These are phyloP conservation scores for Catharus ustulatus DNA, from an alignment of 2,797 vertebrate genomes.

Conservation along the genomic window DNA sequence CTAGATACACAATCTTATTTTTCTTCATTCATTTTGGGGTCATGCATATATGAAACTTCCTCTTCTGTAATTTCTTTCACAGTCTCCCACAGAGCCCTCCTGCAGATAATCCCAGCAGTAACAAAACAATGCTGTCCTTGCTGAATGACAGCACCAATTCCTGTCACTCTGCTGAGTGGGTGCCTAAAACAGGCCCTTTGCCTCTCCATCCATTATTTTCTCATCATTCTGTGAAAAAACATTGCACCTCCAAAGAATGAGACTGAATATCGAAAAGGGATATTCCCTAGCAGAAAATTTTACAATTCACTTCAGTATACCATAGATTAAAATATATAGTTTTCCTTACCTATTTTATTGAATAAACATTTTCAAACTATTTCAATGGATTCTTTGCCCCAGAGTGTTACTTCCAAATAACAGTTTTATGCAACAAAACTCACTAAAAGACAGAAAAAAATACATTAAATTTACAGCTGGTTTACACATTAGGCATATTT, in stretches of 20 bases:
- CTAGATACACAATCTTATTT: neutral
- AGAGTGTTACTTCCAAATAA: neutral
- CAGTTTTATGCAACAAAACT: neutral
- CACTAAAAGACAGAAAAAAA: neutral
- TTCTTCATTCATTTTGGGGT: neutral
- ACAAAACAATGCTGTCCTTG: neutral
- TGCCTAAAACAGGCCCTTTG: neutral
- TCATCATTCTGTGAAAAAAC: neutral
- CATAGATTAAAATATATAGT: rapidly evolving
- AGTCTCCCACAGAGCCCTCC: neutral
- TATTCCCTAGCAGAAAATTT: neutral
- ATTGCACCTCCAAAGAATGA: neutral
- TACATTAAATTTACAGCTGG: neutral
- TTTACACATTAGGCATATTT: neutral
- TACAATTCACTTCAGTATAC: neutral
- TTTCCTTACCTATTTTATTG: neutral
- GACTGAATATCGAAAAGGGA: neutral
- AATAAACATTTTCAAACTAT: neutral
- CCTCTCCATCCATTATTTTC: neutral
- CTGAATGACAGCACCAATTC: neutral
- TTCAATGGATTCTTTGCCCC: neutral
- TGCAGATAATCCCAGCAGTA: neutral
- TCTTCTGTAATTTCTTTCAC: neutral
- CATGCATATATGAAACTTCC: neutral
- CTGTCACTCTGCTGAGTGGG: neutral